Conservation (phyloP, 2,888 invertebrate genomes). For the Andrena chrysosceles region DNA sequence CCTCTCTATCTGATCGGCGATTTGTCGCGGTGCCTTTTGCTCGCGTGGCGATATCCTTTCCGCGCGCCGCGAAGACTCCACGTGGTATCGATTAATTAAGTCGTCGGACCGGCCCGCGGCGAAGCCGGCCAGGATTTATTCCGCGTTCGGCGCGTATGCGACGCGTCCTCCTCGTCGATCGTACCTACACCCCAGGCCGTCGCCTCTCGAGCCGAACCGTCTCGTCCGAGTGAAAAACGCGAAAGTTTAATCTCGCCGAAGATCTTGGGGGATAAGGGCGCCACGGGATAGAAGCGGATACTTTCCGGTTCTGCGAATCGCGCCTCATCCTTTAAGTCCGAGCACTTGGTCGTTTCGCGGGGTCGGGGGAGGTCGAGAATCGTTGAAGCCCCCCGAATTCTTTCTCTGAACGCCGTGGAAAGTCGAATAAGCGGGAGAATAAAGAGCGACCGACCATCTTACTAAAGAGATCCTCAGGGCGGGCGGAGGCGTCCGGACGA, state of each 20-base stretch:
- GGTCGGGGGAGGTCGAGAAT: slow-evolving; percentile 53
- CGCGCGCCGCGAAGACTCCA: slow-evolving; percentile 42
- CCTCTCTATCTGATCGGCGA: slow-evolving; percentile 72
- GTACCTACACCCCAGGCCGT: not conserved
- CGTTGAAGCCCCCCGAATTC: slow-evolving; percentile 64
- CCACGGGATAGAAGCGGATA: slow-evolving; percentile 21
- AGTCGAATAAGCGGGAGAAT: slow-evolving; percentile 61
- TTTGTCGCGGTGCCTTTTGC: slow-evolving; percentile 72
- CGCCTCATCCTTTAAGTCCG: slow-evolving; percentile 56
- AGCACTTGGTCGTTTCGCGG: slow-evolving; percentile 37
- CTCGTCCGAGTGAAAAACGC: slow-evolving; percentile 18
- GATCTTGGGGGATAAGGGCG: slow-evolving; percentile 13
- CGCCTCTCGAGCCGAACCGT: not conserved
- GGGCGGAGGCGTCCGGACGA: slow-evolving; percentile 51
- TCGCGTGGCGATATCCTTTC: slow-evolving; percentile 53
- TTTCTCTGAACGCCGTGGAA: slow-evolving; percentile 52
- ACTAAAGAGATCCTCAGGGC: slow-evolving; percentile 61
- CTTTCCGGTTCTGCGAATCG: slow-evolving; percentile 48
- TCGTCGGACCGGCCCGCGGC: slow-evolving; percentile 27
- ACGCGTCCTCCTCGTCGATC: not conserved
- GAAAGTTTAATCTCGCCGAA: slow-evolving; percentile 17
- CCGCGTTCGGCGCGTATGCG: not conserved
- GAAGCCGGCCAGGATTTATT: slow-evolving; percentile 17
- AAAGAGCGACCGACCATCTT: slow-evolving; percentile 65
- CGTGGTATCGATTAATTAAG: slow-evolving; percentile 68